A percentile compares a stretch with the other conserved stretches of the same genome.
Evolutionary conservation across 2,797 vertebrate species (phyloP).

Genomic region (Oreortyx pictus): DNA sequence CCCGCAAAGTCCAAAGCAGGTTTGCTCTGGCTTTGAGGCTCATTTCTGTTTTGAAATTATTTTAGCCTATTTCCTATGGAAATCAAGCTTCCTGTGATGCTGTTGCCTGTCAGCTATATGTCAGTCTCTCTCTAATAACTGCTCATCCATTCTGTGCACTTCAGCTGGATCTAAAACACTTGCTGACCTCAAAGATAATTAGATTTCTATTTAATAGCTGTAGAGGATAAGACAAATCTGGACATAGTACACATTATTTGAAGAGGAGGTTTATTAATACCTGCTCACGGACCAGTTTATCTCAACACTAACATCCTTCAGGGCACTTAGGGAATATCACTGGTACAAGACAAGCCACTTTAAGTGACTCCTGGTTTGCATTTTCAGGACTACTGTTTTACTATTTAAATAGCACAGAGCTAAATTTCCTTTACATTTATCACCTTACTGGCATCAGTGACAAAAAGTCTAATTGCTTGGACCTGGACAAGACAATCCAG

Average conservation of each 20-base stretch:
- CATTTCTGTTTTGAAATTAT: not conserved
- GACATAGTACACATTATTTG: not conserved
- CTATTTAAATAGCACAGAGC: not conserved
- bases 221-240: not conserved
- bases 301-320: not conserved
- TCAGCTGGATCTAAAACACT: not conserved
- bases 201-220: not conserved
- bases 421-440: constrained; percentile 15
- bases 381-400: not conserved
- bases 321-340: not conserved
- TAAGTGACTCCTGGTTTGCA: not conserved
- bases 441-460: constrained; percentile 27
- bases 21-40: not conserved
- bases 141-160: not conserved
- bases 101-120: not conserved
- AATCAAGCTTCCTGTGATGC: not conserved
- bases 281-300: not conserved
- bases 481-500: constrained; percentile 42
- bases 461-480: constrained; percentile 26
- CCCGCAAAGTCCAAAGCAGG: not conserved
- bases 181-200: not conserved
- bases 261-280: not conserved
- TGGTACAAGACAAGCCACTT: not conserved
- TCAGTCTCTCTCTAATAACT: not conserved
- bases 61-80: not conserved